Evolutionary conservation across 2,888 invertebrate genomes (phyloP).

Genomic region (Drosophila histrio): DNA sequence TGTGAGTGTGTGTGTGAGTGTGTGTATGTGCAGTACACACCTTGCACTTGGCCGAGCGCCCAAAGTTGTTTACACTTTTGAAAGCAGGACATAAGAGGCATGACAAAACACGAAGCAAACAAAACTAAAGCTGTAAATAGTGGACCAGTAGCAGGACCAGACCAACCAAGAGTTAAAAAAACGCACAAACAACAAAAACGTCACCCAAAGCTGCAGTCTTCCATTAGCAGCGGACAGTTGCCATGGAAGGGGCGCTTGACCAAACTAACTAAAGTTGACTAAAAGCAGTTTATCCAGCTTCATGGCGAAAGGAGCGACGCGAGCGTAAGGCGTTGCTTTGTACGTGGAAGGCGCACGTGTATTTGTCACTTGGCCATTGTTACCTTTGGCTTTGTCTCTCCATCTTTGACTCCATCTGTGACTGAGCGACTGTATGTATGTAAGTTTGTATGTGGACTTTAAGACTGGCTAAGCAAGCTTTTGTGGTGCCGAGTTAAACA

Average conservation of each 20-base stretch:
- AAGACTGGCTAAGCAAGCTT: conserved; percentile 76
- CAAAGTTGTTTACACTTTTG: conserved; percentile 82
- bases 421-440: conserved; percentile 41
- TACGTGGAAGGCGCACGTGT: conserved; percentile 60
- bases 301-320: conserved; percentile 2
- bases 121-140: conserved; percentile 69
- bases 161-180: conserved; percentile 47
- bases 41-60: conserved; percentile 76
- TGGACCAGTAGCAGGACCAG: conserved; percentile 51
- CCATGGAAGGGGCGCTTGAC: conserved; percentile 42
- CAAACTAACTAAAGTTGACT: conserved; percentile 78
- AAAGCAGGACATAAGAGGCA: conserved; percentile 80
- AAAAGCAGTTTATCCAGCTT: conserved; percentile 74
- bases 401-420: conserved; percentile 64
- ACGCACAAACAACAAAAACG: conserved; percentile 38
- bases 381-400: conserved; percentile 68
- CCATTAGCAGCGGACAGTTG: conserved; percentile 60
- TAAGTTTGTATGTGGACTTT: conserved; percentile 47
- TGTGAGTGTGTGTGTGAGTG: neutral
- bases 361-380: conserved; percentile 77
- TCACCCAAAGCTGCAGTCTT: conserved; percentile 36
- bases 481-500: conserved; percentile 57
- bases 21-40: conserved; percentile 48
- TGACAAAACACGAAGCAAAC: conserved; percentile 79
- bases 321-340: conserved; percentile 5